phyloP scores from a whole-genome alignment of 1,140 invertebrate species.

The Euura lappo region DNA sequence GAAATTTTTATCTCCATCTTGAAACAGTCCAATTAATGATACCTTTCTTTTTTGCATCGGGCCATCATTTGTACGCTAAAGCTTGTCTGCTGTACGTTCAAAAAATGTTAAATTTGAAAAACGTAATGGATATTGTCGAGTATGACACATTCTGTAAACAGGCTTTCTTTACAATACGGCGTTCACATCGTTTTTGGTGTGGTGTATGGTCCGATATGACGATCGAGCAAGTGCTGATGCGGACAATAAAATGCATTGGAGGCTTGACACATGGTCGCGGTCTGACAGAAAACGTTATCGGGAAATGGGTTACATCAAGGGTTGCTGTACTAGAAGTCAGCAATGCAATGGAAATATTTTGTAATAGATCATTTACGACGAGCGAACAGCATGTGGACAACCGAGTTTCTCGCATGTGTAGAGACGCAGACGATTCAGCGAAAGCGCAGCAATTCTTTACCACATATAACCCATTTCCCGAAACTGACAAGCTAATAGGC shows the following conservation, averaged over 20 bases:
- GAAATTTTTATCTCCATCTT: slow-evolving; percentile 24
- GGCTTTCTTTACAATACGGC: too few species aligned
- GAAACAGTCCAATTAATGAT: slow-evolving; percentile 24
- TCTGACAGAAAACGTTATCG: background rate
- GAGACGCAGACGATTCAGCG: slow-evolving; percentile 32
- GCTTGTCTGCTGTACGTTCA: slow-evolving; percentile 54
- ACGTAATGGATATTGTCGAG: too few species aligned
- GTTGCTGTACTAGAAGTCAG: slow-evolving; percentile 17
- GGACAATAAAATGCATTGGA: slow-evolving; percentile 43
- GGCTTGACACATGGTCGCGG: slow-evolving; percentile 34
- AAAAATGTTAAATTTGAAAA: slow-evolving; percentile 45
- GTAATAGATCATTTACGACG: slow-evolving; percentile 23
- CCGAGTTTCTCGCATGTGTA: slow-evolving; percentile 29
- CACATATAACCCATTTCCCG: slow-evolving; percentile 31
- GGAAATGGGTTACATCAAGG: slow-evolving; percentile 24
- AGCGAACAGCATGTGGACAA: slow-evolving; percentile 39
- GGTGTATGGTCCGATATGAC: too few species aligned
- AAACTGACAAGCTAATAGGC: slow-evolving; percentile 19
- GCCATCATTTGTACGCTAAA: slow-evolving; percentile 59
- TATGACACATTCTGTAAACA: too few species aligned
- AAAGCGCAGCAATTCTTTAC: slow-evolving; percentile 34
- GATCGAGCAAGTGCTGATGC: slow-evolving; percentile 25
- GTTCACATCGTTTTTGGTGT: too few species aligned
- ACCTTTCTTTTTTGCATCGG: slow-evolving; percentile 42
- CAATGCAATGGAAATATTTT: slow-evolving; percentile 33